A percentile compares a stretch with the other conserved stretches of the same genome.
Evolutionary conservation across 2,888 invertebrate genomes (phyloP).

Genomic region (Calliphora vomitoria): DNA sequence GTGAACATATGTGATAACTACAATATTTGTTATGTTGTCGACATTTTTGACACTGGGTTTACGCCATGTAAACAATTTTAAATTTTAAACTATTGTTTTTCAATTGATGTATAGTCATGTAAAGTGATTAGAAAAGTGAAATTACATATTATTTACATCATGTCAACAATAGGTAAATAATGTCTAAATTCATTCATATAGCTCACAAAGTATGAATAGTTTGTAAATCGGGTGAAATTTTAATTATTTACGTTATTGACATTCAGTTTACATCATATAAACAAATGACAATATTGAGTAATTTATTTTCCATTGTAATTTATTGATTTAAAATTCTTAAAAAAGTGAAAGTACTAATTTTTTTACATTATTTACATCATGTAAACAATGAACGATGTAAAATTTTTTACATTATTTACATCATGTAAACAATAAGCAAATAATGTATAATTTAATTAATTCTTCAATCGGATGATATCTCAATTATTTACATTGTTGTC

Average conservation of each 20-base stretch:
- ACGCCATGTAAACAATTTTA: too few relatives aligned
- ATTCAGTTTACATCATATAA: neutral
- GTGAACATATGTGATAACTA: too few relatives aligned
- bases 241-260: neutral
- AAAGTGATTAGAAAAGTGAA: too few relatives aligned
- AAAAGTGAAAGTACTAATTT: neutral
- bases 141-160: constrained; percentile 8
- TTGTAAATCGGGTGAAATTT: neutral
- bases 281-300: neutral
- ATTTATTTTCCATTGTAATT: neutral
- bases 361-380: neutral
- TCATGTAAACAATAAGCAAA: too few relatives aligned
- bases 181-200: neutral
- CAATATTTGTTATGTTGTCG: neutral
- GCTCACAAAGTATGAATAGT: too few relatives aligned
- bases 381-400: too few relatives aligned
- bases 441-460: too few relatives aligned
- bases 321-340: neutral
- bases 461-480: too few relatives aligned
- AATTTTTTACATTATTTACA: too few relatives aligned
- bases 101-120: too few relatives aligned
- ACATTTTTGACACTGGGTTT: neutral
- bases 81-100: too few relatives aligned
- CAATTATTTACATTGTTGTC: too few relatives aligned
- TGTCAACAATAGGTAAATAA: neutral